Evolutionary conservation across 53 echinoderm and acorn worm genomes (phyloP).

Genomic region (Antedon mediterranea): DNA sequence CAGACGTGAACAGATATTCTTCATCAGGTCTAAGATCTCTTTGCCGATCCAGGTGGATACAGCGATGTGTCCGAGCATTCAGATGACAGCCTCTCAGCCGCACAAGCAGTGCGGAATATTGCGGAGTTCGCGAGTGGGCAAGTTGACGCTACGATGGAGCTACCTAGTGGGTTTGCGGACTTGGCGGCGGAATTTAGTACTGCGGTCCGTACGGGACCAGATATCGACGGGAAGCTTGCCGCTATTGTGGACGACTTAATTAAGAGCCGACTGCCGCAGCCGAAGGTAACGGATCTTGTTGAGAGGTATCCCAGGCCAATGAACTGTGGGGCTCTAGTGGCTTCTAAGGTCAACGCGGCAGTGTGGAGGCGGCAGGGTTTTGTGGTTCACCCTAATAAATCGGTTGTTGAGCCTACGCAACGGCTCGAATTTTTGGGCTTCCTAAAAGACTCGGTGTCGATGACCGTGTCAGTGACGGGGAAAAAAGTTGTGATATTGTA

Average conservation of each 20-base stretch:
- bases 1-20: not conserved
- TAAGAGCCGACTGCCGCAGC: not conserved
- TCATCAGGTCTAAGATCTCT: too few relatives aligned
- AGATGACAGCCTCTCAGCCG: too few relatives aligned
- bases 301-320: not conserved
- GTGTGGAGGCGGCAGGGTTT: not conserved
- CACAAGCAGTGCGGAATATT: too few relatives aligned
- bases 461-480: too few relatives aligned
- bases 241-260: not conserved
- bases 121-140: too few relatives aligned
- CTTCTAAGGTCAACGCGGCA: not conserved
- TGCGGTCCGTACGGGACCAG: not conserved
- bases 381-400: not conserved
- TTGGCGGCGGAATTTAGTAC: not conserved
- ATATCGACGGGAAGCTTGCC: not conserved
- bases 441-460: too few relatives aligned
- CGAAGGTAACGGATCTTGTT: not conserved
- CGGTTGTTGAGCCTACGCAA: too few relatives aligned
- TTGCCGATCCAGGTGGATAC: too few relatives aligned
- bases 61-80: too few relatives aligned
- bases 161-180: not conserved
- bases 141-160: too few relatives aligned
- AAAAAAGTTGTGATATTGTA: too few relatives aligned
- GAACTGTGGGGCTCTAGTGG: not conserved
- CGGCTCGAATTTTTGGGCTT: too few relatives aligned